Evolutionary conservation across 2,888 invertebrate species (phyloP).

Genomic region (Saturnia japonica): DNA sequence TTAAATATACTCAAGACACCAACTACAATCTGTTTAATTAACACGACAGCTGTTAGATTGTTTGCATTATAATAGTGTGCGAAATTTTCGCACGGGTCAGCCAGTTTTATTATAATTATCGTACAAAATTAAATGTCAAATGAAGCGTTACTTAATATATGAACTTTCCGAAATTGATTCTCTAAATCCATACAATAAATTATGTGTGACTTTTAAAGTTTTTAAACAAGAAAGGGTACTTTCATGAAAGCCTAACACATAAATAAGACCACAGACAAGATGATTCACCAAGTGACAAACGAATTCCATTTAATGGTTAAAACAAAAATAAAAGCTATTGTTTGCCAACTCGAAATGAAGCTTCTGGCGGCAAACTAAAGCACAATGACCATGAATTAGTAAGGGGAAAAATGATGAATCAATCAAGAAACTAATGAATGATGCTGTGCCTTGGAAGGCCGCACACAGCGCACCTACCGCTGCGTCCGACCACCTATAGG

Average conservation of each 20-base stretch:
- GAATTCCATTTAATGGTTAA: slow-evolving; percentile 26
- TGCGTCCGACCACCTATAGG: slow-evolving; percentile 40
- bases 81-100: too few species aligned
- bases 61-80: too few species aligned
- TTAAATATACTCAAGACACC: too few species aligned
- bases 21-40: too few species aligned
- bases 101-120: not conserved
- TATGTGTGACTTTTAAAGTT: not conserved
- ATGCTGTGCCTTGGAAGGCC: slow-evolving; percentile 51
- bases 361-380: slow-evolving; percentile 59
- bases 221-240: not conserved
- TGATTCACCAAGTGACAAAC: slow-evolving; percentile 3
- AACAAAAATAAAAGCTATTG: slow-evolving; percentile 62
- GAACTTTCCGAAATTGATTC: not conserved
- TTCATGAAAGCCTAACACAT: not conserved
- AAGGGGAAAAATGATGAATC: slow-evolving; percentile 69
- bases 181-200: not conserved
- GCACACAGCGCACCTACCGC: slow-evolving; percentile 61
- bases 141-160: slow-evolving; percentile 1
- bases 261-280: not conserved
- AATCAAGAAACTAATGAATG: slow-evolving; percentile 72
- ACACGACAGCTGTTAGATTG: too few species aligned
- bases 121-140: slow-evolving; percentile 11
- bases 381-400: slow-evolving; percentile 70
- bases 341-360: slow-evolving; percentile 53